phyloP scores from a whole-genome alignment of 2,113 vertebrate genomes.

The Romanogobio albipinnatus region DNA sequence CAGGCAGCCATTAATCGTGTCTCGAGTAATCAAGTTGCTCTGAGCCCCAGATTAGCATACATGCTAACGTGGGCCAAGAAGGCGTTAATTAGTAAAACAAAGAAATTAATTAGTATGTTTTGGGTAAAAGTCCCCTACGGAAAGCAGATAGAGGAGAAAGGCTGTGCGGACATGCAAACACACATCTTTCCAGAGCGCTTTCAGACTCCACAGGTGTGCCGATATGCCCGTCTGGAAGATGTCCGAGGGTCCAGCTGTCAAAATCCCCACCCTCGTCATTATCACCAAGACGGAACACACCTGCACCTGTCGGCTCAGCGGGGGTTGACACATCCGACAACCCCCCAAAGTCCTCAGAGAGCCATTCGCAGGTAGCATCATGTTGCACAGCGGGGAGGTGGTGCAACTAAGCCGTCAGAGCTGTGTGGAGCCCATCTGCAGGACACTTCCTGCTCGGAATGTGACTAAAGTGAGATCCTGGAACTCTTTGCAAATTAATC shows the following conservation, averaged over 20 bases:
- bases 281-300: conserved; percentile 51
- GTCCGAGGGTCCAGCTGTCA: conserved; percentile 64
- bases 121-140: conserved; percentile 61
- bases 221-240: conserved; percentile 71
- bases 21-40: conserved; percentile 48
- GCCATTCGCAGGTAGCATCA: conserved; percentile 44
- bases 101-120: conserved; percentile 71
- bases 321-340: conserved; percentile 53
- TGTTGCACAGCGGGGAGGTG: conserved; percentile 42
- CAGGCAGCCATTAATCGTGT: conserved; percentile 51
- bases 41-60: conserved; percentile 60
- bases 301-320: conserved; percentile 36
- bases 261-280: conserved; percentile 35
- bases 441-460: conserved; percentile 23
- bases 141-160: conserved; percentile 62
- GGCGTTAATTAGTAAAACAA: conserved; percentile 70
- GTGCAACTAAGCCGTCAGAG: conserved; percentile 26
- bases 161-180: conserved; percentile 47
- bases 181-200: conserved; percentile 55
- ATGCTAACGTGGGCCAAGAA: conserved; percentile 57
- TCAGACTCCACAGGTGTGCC: conserved; percentile 74
- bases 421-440: conserved; percentile 49
- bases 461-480: conserved; percentile 20
- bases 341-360: conserved; percentile 41
- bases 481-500: conserved; percentile 46